These are phyloP conservation scores for Sebastes iracundus DNA, from an alignment of 2,797 vertebrate genomes.

Conservation along the genomic window DNA sequence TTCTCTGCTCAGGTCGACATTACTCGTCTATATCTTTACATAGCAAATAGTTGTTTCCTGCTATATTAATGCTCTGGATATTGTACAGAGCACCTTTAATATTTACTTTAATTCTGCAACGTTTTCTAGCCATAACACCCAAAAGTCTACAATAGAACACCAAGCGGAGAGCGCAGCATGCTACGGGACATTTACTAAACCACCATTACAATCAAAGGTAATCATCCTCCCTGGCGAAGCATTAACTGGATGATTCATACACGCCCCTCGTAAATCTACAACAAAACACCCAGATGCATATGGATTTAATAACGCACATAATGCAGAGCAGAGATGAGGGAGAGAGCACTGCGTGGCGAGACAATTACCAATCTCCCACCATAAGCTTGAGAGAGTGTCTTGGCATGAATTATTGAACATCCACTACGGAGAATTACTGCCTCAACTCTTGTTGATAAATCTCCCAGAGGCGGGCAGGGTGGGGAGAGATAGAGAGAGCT, in stretches of 20 bases:
- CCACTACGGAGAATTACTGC: slow-evolving; percentile 58
- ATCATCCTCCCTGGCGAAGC: slow-evolving; percentile 40
- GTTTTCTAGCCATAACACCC: not conserved
- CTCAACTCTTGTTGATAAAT: slow-evolving; percentile 58
- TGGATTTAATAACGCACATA: slow-evolving; percentile 52
- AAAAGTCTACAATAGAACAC: not conserved
- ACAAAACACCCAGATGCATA: slow-evolving; percentile 44
- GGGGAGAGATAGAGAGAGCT: slow-evolving; percentile 1
- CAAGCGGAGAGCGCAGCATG: not conserved
- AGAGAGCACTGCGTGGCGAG: slow-evolving; percentile 24
- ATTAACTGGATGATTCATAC: slow-evolving; percentile 57
- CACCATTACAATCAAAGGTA: slow-evolving; percentile 48
- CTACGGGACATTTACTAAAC: slow-evolving; percentile 27
- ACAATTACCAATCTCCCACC: slow-evolving; percentile 67
- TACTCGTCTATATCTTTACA: not conserved
- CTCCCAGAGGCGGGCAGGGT: not conserved
- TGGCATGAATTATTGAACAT: slow-evolving; percentile 73
- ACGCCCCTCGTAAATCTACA: slow-evolving; percentile 34
- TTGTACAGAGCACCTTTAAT: not conserved
- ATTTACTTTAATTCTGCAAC: not conserved
- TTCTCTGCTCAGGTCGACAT: not conserved
- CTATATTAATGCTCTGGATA: too few relatives aligned
- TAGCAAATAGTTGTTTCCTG: too few relatives aligned
- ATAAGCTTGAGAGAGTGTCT: slow-evolving; percentile 57
- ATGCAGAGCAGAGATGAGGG: slow-evolving; percentile 25